Conservation (phyloP, 2,113 vertebrate species). For the Silurus asotus region DNA sequence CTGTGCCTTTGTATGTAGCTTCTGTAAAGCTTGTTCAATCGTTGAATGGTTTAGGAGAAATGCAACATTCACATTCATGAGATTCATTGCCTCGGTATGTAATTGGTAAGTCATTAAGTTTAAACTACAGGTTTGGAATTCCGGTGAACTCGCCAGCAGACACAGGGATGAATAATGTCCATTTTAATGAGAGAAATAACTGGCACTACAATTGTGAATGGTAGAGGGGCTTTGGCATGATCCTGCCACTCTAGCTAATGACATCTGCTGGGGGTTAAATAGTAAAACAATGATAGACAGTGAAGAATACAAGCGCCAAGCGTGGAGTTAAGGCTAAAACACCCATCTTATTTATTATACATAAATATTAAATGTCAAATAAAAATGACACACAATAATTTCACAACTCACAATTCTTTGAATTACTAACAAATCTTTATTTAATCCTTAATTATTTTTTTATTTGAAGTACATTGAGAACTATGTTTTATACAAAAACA, state of each 20-base stretch:
- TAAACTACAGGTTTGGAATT: slow-evolving; percentile 48
- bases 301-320: background rate
- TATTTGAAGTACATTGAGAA: no score
- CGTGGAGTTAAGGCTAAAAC: background rate
- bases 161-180: slow-evolving; percentile 38
- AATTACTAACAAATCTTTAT: no score
- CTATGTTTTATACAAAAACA: no score
- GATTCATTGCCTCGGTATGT: slow-evolving; percentile 44
- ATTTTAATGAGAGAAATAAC: slow-evolving; percentile 51
- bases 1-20: background rate
- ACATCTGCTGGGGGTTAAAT: slow-evolving; percentile 43
- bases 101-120: slow-evolving; percentile 49
- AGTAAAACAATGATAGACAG: slow-evolving; percentile 1
- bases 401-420: no score
- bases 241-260: slow-evolving; percentile 44
- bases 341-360: background rate
- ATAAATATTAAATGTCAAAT: no score
- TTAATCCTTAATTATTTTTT: no score
- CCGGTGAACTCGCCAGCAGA: slow-evolving; percentile 37
- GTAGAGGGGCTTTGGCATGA: slow-evolving; percentile 36
- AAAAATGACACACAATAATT: no score
- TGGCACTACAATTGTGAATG: slow-evolving; percentile 32
- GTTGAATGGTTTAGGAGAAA: slow-evolving; percentile 26
- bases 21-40: slow-evolving; percentile 18
- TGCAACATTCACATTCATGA: slow-evolving; percentile 49